These are phyloP conservation scores for Empis livida DNA, from an alignment of 2,888 invertebrate genomes.

Conservation along the genomic window DNA sequence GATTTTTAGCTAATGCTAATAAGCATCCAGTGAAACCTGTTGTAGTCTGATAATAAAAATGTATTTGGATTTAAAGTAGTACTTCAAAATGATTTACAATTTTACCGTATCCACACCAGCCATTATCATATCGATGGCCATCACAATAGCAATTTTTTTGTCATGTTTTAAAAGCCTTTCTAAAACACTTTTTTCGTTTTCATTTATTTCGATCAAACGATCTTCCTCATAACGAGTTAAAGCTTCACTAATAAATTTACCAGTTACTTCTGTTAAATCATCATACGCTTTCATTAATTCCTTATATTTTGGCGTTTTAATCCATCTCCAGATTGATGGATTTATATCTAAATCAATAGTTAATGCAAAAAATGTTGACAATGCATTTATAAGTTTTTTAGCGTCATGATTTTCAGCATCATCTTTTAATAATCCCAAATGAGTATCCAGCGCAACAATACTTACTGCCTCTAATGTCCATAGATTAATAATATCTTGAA, in stretches of 20 bases:
- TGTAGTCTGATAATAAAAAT: slow-evolving; percentile 18
- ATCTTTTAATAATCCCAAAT: slow-evolving; percentile 21
- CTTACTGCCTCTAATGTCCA: slow-evolving; percentile 46
- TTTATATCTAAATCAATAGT: slow-evolving; percentile 21
- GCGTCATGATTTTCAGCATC: slow-evolving; percentile 13
- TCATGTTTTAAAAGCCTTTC: slow-evolving; percentile 49
- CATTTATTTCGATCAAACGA: slow-evolving; percentile 25
- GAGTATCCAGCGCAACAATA: slow-evolving; percentile 33
- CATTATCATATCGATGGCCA: slow-evolving; percentile 57
- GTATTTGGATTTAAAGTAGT: background rate
- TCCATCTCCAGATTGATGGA: slow-evolving; percentile 26
- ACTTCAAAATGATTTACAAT: background rate
- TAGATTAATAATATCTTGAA: slow-evolving; percentile 39
- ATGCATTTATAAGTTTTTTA: slow-evolving; percentile 1
- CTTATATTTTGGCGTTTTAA: slow-evolving; percentile 24
- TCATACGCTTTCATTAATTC: slow-evolving; percentile 21
- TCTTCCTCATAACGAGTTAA: slow-evolving; percentile 16
- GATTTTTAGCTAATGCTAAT: slow-evolving; percentile 43
- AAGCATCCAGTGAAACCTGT: slow-evolving; percentile 18
- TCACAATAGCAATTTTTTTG: slow-evolving; percentile 46
- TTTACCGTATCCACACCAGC: slow-evolving; percentile 62
- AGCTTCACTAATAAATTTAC: slow-evolving; percentile 28
- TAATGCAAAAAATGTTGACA: slow-evolving; percentile 17
- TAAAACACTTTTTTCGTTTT: slow-evolving; percentile 44
- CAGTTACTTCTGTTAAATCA: slow-evolving; percentile 18